A percentile compares a stretch with the other conserved stretches of the same genome.
Evolutionary conservation across 2,888 invertebrate species (phyloP).

Genomic region (Allolobophora icterica): DNA sequence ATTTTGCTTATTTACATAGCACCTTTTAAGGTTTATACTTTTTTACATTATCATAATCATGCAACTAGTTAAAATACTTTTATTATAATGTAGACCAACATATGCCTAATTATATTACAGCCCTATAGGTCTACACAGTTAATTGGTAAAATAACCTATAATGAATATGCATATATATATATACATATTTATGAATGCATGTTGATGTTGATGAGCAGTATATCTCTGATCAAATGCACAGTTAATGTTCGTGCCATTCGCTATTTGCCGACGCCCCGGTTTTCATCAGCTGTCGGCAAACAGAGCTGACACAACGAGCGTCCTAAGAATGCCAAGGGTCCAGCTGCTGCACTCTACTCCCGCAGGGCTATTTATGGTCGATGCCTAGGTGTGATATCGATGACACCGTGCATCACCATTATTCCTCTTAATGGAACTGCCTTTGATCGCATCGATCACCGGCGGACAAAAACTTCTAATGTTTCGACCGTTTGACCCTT

Average conservation of each 20-base stretch:
- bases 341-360: background rate
- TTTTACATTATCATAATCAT: too few species aligned
- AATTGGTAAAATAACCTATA: too few species aligned
- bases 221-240: background rate
- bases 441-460: background rate
- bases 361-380: background rate
- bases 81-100: too few species aligned
- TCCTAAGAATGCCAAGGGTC: background rate
- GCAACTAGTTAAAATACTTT: too few species aligned
- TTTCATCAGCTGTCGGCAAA: background rate
- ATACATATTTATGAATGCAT: too few species aligned
- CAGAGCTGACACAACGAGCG: background rate
- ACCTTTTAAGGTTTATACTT: too few species aligned
- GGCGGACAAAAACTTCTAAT: background rate
- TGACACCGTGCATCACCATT: background rate
- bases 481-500: slow-evolving; percentile 6
- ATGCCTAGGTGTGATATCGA: slow-evolving; percentile 7
- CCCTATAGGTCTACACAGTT: too few species aligned
- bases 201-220: background rate
- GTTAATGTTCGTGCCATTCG: background rate
- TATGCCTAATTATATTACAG: too few species aligned
- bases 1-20: too few species aligned
- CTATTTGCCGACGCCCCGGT: background rate
- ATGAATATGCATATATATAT: too few species aligned
- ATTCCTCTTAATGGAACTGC: slow-evolving; percentile 7